Base-by-base conservation (phyloP, 2,888 invertebrate genomes). In the Amphipoea oculea region DNA sequence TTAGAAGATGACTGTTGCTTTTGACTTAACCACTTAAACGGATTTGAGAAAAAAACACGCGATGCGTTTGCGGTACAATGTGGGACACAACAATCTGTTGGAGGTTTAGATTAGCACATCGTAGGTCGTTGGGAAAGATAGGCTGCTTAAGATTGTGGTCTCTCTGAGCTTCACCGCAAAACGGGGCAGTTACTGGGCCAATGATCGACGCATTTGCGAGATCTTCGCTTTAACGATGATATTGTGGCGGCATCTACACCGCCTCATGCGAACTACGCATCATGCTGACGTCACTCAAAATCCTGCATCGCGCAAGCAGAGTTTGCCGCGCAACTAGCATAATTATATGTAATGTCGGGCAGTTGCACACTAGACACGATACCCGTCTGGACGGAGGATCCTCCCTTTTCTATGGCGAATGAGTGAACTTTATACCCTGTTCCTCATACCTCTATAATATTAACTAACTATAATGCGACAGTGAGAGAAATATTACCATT, bases 1-100 rank as follows among this genome's bases (percentile, higher is more conserved):
- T 89, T 82, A 83, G 65, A 29, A 40, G 78, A 88, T 88, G 84
- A 83, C 79, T 80, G 67, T 81, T 67, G 45, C 75, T 80, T 89
- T 88, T 79, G 71, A 60, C 42, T 36, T 74, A 70, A 79, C 66
- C 78, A 81, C 81, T 45, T 76, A 85, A 73, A 71, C 67, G 70
- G 65, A 67, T 73, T 72, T 29, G 57, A 73, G 51, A 76, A 78
- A 84, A 73, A 54, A 69, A 20, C 79, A 83, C 78, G 77, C 77
- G n/a, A 74, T 68, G 60, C 62, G 63, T 79, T 81, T 86, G 79
- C 63, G 79, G 84, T 82, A 54, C 4, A 42, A 87, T 75, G 66
- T 85, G 54, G 81, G 74, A 73, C 82, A 81, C 12, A 29, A n/a
- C 48, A 72, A 76, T 66, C 67, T 73, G 73, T 72, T 29, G 7